Conservation (phyloP, 2,113 vertebrate species). For the Maccullochella peelii region DNA sequence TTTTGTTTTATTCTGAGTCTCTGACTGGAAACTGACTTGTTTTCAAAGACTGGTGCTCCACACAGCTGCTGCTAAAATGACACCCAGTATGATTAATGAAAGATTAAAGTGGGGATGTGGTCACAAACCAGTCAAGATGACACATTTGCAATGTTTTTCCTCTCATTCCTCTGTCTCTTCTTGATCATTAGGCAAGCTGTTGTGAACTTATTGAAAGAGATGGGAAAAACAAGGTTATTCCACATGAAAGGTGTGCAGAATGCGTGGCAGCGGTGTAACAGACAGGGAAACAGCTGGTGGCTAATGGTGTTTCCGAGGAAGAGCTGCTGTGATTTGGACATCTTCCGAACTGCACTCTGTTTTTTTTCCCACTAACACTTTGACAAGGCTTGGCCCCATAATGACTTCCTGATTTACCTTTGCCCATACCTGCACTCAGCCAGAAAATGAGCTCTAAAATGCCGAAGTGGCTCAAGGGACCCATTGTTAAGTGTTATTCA, state of each 20-base stretch:
- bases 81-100: constrained; percentile 30
- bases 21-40: constrained; percentile 7
- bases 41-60: constrained; percentile 13
- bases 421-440: constrained; percentile 47
- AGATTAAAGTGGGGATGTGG: constrained; percentile 26
- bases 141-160: constrained; percentile 35
- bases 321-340: constrained; percentile 41
- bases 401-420: constrained; percentile 53
- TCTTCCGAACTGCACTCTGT: constrained; percentile 28
- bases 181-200: constrained; percentile 55
- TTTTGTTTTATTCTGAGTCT: neutral
- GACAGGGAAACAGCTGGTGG: constrained; percentile 68
- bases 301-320: constrained; percentile 56
- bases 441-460: constrained; percentile 67
- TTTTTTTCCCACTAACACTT: constrained; percentile 13
- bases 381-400: constrained; percentile 39
- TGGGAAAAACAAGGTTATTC: constrained; percentile 59
- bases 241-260: constrained; percentile 57
- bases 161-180: constrained; percentile 41
- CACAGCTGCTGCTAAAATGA: constrained; percentile 16
- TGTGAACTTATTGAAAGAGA: constrained; percentile 33
- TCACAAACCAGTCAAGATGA: constrained; percentile 34
- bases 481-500: constrained; percentile 46
- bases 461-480: constrained; percentile 52
- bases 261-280: constrained; percentile 36